Evolutionary conservation across 2,113 vertebrate genomes (phyloP).

Genomic region (Phalacrocorax aristotelis): DNA sequence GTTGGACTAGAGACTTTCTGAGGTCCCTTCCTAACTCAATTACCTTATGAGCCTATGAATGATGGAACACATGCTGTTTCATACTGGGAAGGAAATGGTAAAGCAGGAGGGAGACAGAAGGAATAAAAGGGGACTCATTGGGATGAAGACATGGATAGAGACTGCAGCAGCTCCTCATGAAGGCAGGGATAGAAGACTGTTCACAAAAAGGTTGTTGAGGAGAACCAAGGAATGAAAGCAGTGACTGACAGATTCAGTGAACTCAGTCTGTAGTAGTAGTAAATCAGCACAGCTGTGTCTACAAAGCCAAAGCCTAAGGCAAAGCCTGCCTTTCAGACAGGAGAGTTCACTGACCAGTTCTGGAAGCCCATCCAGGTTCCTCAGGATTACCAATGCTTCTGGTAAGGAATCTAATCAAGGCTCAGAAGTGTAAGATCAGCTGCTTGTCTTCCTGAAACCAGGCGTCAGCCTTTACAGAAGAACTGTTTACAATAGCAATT

Average conservation of each 20-base stretch:
- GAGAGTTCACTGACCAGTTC: neutral
- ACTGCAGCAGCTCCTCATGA: neutral
- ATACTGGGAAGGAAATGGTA: neutral
- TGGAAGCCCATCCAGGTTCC: neutral
- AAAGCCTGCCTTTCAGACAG: neutral
- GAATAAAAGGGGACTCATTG: neutral
- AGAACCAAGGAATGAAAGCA: neutral
- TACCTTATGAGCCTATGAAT: neutral
- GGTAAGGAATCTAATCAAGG: neutral
- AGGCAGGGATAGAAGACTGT: neutral
- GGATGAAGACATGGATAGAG: neutral
- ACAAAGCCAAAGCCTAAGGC: neutral
- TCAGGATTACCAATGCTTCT: neutral
- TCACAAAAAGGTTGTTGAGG: neutral
- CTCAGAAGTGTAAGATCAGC: neutral
- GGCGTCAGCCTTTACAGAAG: neutral
- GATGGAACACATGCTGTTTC: neutral
- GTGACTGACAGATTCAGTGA: neutral
- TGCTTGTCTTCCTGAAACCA: neutral
- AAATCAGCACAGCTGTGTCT: neutral
- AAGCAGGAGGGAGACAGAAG: neutral
- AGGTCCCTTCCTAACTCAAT: neutral
- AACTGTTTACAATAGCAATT: neutral
- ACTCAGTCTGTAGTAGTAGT: neutral
- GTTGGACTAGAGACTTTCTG: neutral